Base-by-base conservation (phyloP, 1,140 invertebrate species). In the Nymphalis io region DNA sequence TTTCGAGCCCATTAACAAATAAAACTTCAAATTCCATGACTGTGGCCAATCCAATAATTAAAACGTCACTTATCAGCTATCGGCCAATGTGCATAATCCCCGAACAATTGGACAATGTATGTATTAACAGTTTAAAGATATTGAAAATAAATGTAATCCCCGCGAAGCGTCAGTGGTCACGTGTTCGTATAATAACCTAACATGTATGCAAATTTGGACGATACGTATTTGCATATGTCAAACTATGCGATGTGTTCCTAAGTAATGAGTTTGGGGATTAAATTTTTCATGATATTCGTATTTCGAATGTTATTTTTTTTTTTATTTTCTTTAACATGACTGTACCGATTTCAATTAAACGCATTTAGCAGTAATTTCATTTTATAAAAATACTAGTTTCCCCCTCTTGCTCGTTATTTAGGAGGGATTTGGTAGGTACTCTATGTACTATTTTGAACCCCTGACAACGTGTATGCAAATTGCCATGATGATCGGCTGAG, bases 71-170 rank as follows among this genome's bases (percentile, higher is more conserved):
- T 58, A 69, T 46, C 68, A 27, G 16, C 61, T 12, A 46, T 57
- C 48, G 8, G n/a, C 13, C 23, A 53, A 53, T 65, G 23, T 44
- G 39, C 18, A 59, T 65, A 66, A 66, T 66, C 64, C 61, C 12
- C 40, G 40, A 11, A n/a, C 38, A 65, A 75, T 68, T 67, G 64
- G 40, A 58, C 55, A 38, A 48, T 44, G 42, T 53, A 10, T n/a
- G 55, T 58, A 59, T 63, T 63, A 8, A 63, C 53, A 59, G 20
- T 46, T 60, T 63, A 55, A 74, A 68, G 72, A 81, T 79, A 88
- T 85, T 86, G 82, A 82, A 84, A 84, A 84, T 82, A 79, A 85
- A 82, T 86, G 80, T 88, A 88, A 88, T 86, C 84, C 74, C 55
- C 76, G 75, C 75, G 76, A 72, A 77, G 62, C 66, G 75, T 70